Base-by-base conservation (phyloP, 1,140 invertebrate species). In the Amyelois transitella region DNA sequence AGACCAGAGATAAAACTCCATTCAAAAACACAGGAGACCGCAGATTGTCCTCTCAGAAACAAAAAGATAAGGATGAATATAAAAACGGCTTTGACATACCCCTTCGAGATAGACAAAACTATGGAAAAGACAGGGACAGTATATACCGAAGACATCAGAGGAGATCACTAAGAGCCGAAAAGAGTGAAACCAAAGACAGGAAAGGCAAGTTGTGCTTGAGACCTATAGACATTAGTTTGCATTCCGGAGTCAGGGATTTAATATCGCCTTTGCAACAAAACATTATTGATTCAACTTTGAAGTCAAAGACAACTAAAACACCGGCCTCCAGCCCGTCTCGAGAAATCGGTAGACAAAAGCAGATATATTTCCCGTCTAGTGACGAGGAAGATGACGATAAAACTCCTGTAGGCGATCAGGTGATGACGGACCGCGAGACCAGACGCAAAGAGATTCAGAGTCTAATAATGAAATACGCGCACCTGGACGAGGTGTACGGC, bases 401-500 rank as follows among this genome's bases (percentile, higher is more conserved):
- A 53, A 89, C 90, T 0, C 89, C 89, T 0, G 88, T 89, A 4
- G 86, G 86, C 21, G 90, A 91, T 69, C 89, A 89, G 0, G 86
- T 90, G 6, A 84, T 94, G 6, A 89, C 89, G 53, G 94, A 95
- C 55, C 89, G 94, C 18, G 93, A 94, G 74, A 92, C 92, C 12
- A 92, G 92, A 62, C 90, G 94, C 2, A 95, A 95, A 62, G 94
- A 96, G 71, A 95, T 96, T 7, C 93, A 94, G 75, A 92, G 92
- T 58, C 81, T 96, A 6, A 94, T 96, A 38, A 89, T 93, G 86
- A 95, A 94, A 63, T 95, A 95, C 73, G 91, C 93, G 0, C 91
- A 92, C 14, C 77, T 94, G 51, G 94, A 94, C 52, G 93, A 94
- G 55, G 89, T 91, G 21, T 91, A 92, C 75, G 89, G 90, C 48